phyloP scores from a whole-genome alignment of 2,113 vertebrate genomes.

The Trogon melanurus region DNA sequence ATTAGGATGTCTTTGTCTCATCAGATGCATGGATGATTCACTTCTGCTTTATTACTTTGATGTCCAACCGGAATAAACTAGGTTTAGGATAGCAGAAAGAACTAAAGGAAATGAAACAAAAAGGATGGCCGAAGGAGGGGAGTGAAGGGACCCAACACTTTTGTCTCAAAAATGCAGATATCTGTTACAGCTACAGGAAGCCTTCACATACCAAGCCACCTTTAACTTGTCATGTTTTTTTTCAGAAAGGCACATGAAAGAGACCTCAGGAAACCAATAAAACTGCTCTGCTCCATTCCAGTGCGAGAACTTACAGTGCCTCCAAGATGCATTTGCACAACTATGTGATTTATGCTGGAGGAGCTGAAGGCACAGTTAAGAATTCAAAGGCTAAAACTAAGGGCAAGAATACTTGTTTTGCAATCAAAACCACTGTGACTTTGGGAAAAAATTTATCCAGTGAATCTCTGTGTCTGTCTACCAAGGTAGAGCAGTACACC shows the following conservation, averaged over 20 bases:
- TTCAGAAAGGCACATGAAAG: not conserved
- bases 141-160: not conserved
- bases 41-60: conserved; percentile 36
- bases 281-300: not conserved
- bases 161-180: not conserved
- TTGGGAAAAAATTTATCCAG: not conserved
- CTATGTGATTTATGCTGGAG: not conserved
- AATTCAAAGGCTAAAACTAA: not conserved
- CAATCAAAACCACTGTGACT: not conserved
- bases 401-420: not conserved
- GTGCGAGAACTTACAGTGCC: not conserved
- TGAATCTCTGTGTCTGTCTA: not conserved
- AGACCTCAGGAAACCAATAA: not conserved
- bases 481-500: not conserved
- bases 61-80: conserved; percentile 21
- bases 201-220: not conserved
- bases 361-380: not conserved
- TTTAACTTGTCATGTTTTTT: not conserved
- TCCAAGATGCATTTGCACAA: not conserved
- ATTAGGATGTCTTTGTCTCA: conserved; percentile 50
- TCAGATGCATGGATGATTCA: conserved; percentile 43
- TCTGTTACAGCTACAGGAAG: not conserved
- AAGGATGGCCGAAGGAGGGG: not conserved
- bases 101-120: not conserved
- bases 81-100: not conserved